A percentile compares a stretch with the other conserved stretches of the same genome.
Evolutionary conservation across 2,888 invertebrate genomes (phyloP).

Genomic region (Byasa hedistus): DNA sequence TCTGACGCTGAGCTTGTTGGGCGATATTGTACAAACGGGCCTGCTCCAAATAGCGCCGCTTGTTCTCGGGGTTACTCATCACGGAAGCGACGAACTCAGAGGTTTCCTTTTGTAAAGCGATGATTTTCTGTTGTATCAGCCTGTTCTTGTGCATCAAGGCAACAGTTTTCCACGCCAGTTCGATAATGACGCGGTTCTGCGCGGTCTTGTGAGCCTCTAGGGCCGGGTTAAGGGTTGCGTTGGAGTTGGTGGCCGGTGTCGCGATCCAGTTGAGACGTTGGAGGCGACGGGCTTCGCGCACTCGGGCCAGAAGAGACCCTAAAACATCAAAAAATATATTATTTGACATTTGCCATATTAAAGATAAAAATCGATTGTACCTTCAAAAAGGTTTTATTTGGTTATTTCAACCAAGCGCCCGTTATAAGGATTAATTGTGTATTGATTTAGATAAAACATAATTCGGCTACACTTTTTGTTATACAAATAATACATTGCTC

Average conservation of each 20-base stretch:
- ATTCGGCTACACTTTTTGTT: no score
- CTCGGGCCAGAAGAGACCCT: constrained; percentile 59
- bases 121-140: constrained; percentile 80
- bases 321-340: constrained; percentile 42
- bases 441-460: no score
- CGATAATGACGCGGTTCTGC: constrained; percentile 77
- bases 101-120: constrained; percentile 81
- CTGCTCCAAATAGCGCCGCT: constrained; percentile 55
- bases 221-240: constrained; percentile 37
- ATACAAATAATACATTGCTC: no score
- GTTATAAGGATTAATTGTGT: no score
- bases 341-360: no score
- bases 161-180: constrained; percentile 82
- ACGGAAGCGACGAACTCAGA: constrained; percentile 81
- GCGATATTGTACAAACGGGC: constrained; percentile 47
- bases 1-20: constrained; percentile 38
- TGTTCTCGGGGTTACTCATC: constrained; percentile 76
- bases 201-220: constrained; percentile 49
- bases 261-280: constrained; percentile 54
- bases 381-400: no score
- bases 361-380: no score
- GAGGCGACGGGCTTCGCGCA: constrained; percentile 63
- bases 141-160: constrained; percentile 82
- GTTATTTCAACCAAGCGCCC: no score
- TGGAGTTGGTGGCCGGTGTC: constrained; percentile 41